Base-by-base conservation (phyloP, 2,888 invertebrate species). In the Andrena haemorrhoa region DNA sequence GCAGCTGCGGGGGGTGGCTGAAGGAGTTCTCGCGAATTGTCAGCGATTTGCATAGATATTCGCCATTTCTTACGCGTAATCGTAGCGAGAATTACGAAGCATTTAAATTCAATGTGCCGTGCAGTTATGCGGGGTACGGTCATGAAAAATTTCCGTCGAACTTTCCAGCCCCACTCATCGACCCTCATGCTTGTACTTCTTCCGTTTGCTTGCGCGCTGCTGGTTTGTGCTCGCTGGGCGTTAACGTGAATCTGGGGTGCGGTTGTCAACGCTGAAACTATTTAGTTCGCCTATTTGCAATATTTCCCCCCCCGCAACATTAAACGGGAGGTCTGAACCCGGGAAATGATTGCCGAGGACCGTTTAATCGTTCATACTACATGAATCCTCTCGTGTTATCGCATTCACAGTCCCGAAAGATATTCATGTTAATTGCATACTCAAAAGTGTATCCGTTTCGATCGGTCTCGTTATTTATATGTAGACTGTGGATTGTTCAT, bases 11-110 rank as follows among this genome's bases (percentile, higher is more conserved):
- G 4, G 12, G 8, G 1, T 2, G 49, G 20, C 4, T 33, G 49
- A 12, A 41, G 65, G 31, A 53, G 41, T 53, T 31, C 3, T n/a
- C 51, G 20, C n/a, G 56, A 53, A 51, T 70, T 35, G 61, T 51
- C 41, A 20, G 16, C 61, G 35, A 76, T 72, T 80, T 72, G 49
- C 72, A 68, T 69, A 56, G 56, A 49, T 78, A 78, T 73, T 69
- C 65, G 41, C 26, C 26, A 35, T 63, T 66, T 64, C 58, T 47
- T 35, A 31, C 33, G 47, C 41, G 35, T 47, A 63, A 77, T 68
- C 10, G 68, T 20, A 8, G 12, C 51, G 20, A 31, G 31, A 69
- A 73, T 78, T 47, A 61, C 53, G 16, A 29, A 58, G 31, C 75
- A 49, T 61, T 72, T 68, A 49, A 63, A 64, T 63, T 68, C 76